A percentile compares a stretch with the other conserved stretches of the same genome.
Conservation (phyloP, 2,888 invertebrate species). For the Rhorus exstirpatorius region DNA sequence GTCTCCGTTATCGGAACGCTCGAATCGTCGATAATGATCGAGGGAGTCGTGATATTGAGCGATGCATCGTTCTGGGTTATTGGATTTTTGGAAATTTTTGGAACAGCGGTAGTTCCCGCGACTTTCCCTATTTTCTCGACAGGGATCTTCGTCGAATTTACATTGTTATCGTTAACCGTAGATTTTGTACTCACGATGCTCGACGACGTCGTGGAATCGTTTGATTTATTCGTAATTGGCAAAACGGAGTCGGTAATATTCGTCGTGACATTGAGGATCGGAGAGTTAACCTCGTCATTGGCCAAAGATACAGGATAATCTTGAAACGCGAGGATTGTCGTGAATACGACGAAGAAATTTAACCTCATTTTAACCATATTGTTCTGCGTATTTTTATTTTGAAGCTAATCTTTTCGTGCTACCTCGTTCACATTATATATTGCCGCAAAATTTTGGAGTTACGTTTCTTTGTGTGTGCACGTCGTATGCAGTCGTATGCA, state of each 20-base stretch:
- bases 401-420: slow-evolving; percentile 12
- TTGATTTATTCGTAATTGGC: neutral
- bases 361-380: slow-evolving; percentile 22
- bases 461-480: neutral
- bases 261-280: slow-evolving; percentile 28
- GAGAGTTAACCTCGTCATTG: slow-evolving; percentile 19
- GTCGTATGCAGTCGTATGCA: too few relatives aligned
- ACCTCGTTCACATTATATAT: slow-evolving; percentile 32
- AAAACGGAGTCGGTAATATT: slow-evolving; percentile 10
- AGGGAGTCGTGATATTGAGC: neutral
- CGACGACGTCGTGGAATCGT: neutral
- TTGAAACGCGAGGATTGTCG: slow-evolving; percentile 38
- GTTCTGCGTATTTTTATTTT: neutral
- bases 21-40: neutral
- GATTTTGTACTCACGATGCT: slow-evolving; percentile 11
- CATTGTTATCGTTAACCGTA: neutral
- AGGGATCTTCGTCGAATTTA: neutral
- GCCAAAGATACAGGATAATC: slow-evolving; percentile 33
- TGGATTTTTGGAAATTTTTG: neutral
- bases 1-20: neutral
- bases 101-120: neutral
- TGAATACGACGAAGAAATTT: neutral
- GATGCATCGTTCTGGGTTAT: slow-evolving; percentile 5
- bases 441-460: neutral
- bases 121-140: neutral